A percentile compares a stretch with the other conserved stretches of the same genome.
phyloP scores from a whole-genome alignment of 2,797 vertebrate genomes.

The Amazonetta brasiliensis region DNA sequence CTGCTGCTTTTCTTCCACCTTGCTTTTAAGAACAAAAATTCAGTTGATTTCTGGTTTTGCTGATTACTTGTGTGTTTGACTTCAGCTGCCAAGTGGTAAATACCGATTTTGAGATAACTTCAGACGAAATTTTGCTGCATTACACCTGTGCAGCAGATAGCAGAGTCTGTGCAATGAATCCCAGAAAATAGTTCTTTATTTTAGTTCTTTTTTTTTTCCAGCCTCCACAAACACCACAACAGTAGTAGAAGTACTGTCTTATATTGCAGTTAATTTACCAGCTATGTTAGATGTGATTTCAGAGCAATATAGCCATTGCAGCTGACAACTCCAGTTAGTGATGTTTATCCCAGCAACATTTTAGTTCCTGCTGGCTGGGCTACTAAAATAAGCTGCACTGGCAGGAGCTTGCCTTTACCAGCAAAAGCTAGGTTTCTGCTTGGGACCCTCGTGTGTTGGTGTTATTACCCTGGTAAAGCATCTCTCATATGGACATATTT shows the following conservation, averaged over 20 bases:
- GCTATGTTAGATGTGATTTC: background rate
- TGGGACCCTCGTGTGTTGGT: background rate
- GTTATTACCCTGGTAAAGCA: background rate
- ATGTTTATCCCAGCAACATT: background rate
- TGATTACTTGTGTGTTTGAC: slow-evolving; percentile 21
- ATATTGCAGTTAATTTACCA: background rate
- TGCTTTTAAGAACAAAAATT: slow-evolving; percentile 28
- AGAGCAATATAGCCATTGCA: background rate
- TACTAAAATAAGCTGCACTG: background rate
- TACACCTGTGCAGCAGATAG: background rate
- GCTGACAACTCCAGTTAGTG: background rate
- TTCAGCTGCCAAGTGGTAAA: background rate
- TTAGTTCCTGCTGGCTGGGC: background rate
- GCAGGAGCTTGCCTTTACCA: background rate
- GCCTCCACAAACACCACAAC: background rate
- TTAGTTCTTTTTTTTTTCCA: background rate
- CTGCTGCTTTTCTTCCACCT: slow-evolving; percentile 13
- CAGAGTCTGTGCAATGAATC: background rate
- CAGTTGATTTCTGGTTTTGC: slow-evolving; percentile 43
- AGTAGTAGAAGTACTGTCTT: background rate
- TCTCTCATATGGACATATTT: background rate
- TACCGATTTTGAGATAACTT: background rate
- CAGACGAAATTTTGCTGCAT: background rate
- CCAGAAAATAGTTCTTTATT: background rate
- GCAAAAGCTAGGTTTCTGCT: background rate